phyloP scores from a whole-genome alignment of 2,888 invertebrate genomes.

The Eudemis profundana region DNA sequence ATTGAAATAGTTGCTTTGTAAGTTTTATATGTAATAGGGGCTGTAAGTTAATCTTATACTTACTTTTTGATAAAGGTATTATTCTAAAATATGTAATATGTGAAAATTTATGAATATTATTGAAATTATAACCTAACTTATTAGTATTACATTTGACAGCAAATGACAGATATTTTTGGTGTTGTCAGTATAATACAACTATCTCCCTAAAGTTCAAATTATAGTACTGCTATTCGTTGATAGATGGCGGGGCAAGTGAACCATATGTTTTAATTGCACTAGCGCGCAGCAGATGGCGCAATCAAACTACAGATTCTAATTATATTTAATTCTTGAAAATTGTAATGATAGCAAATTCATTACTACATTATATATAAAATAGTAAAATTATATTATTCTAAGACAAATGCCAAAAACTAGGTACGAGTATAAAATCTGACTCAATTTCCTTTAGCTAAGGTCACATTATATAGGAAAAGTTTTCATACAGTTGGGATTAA shows the following conservation, averaged over 20 bases:
- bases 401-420: neutral
- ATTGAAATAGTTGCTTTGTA: slow-evolving; percentile 30
- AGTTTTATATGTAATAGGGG: neutral
- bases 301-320: too few relatives aligned
- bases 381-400: neutral
- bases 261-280: neutral
- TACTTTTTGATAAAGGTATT: slow-evolving; percentile 10
- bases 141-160: slow-evolving; percentile 14
- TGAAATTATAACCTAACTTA: slow-evolving; percentile 39
- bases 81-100: neutral
- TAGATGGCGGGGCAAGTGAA: slow-evolving; percentile 24
- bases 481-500: slow-evolving; percentile 59
- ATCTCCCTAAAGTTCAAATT: neutral
- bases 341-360: too few relatives aligned
- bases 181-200: slow-evolving; percentile 16
- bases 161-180: slow-evolving; percentile 23
- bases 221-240: slow-evolving; percentile 5
- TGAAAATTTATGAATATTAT: slow-evolving; percentile 35
- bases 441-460: neutral
- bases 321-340: too few relatives aligned
- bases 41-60: slow-evolving; percentile 3
- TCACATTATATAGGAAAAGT: neutral
- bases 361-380: too few relatives aligned
- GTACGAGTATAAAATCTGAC: neutral
- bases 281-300: slow-evolving; percentile 16